Conservation (phyloP, 1,140 invertebrate genomes). For the Bicyclus anynana region DNA sequence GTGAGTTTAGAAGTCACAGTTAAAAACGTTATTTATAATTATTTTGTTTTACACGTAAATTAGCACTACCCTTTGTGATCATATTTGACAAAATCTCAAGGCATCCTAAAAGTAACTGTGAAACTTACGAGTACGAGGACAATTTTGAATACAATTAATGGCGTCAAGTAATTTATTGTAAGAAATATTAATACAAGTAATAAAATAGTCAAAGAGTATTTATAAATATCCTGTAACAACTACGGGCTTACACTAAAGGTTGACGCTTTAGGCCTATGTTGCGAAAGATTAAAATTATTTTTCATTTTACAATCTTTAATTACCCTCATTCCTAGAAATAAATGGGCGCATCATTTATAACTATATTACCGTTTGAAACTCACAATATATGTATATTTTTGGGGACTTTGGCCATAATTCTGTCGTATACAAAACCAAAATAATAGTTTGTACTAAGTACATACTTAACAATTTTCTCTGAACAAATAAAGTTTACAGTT, state of each 20-base stretch:
- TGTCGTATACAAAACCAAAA: too few species aligned
- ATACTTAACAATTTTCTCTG: too few species aligned
- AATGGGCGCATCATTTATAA: not conserved
- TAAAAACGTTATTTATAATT: too few species aligned
- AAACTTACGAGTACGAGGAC: too few species aligned
- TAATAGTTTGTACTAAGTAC: too few species aligned
- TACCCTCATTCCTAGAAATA: not conserved
- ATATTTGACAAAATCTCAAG: too few species aligned
- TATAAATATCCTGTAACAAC: slow-evolving; percentile 60
- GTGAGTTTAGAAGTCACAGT: too few species aligned
- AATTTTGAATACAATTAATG: not conserved
- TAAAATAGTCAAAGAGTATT: slow-evolving; percentile 3
- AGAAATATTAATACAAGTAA: not conserved
- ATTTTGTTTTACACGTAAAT: too few species aligned
- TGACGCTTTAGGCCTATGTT: slow-evolving; percentile 61
- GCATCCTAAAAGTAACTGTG: too few species aligned
- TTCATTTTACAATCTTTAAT: not conserved
- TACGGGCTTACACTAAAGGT: slow-evolving; percentile 67
- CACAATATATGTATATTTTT: not conserved
- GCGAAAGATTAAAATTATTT: not conserved
- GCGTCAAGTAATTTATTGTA: not conserved
- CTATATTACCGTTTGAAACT: not conserved
- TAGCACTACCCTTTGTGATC: too few species aligned
- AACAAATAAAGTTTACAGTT: too few species aligned
- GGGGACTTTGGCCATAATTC: too few species aligned